Percentiles rank a stretch among this genome's conserved stretches.
These are phyloP conservation scores for Tubiluchus corallicola DNA, from an alignment of 2,888 invertebrate species.

Conservation along the genomic window DNA sequence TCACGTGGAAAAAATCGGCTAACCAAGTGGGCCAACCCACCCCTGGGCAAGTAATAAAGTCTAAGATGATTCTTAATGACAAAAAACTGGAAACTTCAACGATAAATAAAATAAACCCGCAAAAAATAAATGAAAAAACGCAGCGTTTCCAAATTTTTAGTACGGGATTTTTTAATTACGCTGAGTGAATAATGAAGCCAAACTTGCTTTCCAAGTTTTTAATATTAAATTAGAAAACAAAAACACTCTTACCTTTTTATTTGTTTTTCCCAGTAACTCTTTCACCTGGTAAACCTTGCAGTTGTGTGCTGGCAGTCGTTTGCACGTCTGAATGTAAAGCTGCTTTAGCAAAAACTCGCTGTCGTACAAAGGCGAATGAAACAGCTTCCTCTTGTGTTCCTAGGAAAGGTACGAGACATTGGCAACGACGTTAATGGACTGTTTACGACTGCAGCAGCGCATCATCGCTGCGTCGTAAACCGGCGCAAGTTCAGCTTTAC, in stretches of 20 bases:
- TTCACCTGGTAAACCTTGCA: constrained; percentile 43
- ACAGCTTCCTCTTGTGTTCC: constrained; percentile 43
- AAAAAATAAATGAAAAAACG: constrained; percentile 6
- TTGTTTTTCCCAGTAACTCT: constrained; percentile 39
- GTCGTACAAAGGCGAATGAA: constrained; percentile 43
- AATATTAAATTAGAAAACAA: too few relatives aligned
- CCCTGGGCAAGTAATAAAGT: too few relatives aligned
- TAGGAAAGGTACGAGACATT: constrained; percentile 20
- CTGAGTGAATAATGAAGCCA: too few relatives aligned
- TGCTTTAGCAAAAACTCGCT: constrained; percentile 42
- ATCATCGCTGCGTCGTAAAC: not conserved
- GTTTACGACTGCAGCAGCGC: not conserved
- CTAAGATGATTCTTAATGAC: too few relatives aligned
- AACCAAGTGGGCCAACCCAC: too few relatives aligned
- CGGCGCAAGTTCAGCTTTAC: not conserved
- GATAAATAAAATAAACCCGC: too few relatives aligned
- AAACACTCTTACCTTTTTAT: constrained; percentile 40
- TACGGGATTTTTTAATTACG: too few relatives aligned
- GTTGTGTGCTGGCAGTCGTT: constrained; percentile 39
- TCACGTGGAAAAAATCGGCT: too few relatives aligned
- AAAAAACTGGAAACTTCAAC: too few relatives aligned
- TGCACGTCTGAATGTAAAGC: constrained; percentile 42
- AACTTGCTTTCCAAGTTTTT: too few relatives aligned
- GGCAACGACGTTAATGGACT: not conserved
- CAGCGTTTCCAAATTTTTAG: too few relatives aligned